phyloP scores from a whole-genome alignment of 2,113 vertebrate species.

The Engystomops pustulosus region DNA sequence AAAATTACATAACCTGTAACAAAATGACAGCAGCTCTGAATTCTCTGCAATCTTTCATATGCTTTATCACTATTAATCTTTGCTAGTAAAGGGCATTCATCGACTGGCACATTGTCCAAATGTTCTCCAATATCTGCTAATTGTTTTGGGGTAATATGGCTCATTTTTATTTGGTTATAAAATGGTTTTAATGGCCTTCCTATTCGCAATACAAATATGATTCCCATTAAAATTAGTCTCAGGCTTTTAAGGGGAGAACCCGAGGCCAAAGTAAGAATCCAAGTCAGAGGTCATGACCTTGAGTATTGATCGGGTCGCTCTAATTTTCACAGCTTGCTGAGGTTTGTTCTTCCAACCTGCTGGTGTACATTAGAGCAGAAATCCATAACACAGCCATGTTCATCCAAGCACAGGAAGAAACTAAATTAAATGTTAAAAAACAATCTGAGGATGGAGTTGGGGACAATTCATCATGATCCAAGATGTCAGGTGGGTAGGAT shows the following conservation, averaged over 20 bases:
- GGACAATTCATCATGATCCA: constrained; percentile 98
- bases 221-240: constrained; percentile 70
- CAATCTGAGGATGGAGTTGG: constrained; percentile 94
- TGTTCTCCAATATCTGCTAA: constrained; percentile 4
- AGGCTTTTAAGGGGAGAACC: constrained; percentile 76
- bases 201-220: constrained; percentile 68
- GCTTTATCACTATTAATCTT: neutral
- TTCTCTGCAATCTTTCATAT: neutral
- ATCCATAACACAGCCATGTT: constrained; percentile 97
- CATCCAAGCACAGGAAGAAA: constrained; percentile 99
- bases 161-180: constrained; percentile 30
- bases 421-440: constrained; percentile 99
- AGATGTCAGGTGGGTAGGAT: constrained; percentile 85
- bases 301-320: constrained; percentile 95
- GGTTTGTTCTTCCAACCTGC: constrained; percentile 89
- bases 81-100: neutral
- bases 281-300: constrained; percentile 87
- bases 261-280: constrained; percentile 77
- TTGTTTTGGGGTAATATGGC: neutral
- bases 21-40: neutral
- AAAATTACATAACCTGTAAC: neutral
- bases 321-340: constrained; percentile 96
- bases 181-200: constrained; percentile 61
- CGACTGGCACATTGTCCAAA: neutral
- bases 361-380: constrained; percentile 98